Evolutionary conservation across 2,797 vertebrate species (phyloP), one percentile per base, ranked within the genome.

Genomic region (Diplodus sargus): DNA sequence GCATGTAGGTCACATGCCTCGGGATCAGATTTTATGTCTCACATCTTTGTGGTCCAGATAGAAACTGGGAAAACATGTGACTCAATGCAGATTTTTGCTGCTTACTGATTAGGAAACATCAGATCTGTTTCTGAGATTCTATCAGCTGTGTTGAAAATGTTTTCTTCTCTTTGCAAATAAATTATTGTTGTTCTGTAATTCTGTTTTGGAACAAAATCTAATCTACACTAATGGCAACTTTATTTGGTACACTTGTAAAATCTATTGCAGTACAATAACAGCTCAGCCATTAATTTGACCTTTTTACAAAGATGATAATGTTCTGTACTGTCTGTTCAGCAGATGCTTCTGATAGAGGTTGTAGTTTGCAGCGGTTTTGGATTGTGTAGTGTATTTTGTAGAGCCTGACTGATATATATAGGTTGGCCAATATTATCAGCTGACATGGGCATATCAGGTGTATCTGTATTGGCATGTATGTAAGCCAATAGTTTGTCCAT

Each of bases 1-100:
- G 49, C 56, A 62, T 62, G 54, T 62, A 23, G 75, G 54, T 79
- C 82, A 64, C 61, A 54, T 53, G 66, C 28, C 18, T 60, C 5
- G 7, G 23, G 45, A 51, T 54, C 34, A 49, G 51, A 52, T 30
- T 63, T 25, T 25, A 25, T 17, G 28, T 28, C 39, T 39, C 65
- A 47, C 20, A 58, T 64, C 76, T 16, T 65, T 62, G 57, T 49
- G 51, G 67, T 60, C 60, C 54, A 54, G 43, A 62, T 25, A 63
- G 4, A 5, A 65, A 74, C n/a, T 8, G 23, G 49, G 16, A 51
- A 43, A 56, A 60, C 64, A 58, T 67, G 66, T 71, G 66, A 67
- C 70, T 64, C 18, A 3, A 18, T 66, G 30, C 69, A 70, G 70
- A 42, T 62, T 63, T 70, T 28, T 59, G 56, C 23, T 66, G 28